These are phyloP conservation scores for Anguilla marmorata DNA, from an alignment of 2,797 vertebrate species.

Conservation along the genomic window DNA sequence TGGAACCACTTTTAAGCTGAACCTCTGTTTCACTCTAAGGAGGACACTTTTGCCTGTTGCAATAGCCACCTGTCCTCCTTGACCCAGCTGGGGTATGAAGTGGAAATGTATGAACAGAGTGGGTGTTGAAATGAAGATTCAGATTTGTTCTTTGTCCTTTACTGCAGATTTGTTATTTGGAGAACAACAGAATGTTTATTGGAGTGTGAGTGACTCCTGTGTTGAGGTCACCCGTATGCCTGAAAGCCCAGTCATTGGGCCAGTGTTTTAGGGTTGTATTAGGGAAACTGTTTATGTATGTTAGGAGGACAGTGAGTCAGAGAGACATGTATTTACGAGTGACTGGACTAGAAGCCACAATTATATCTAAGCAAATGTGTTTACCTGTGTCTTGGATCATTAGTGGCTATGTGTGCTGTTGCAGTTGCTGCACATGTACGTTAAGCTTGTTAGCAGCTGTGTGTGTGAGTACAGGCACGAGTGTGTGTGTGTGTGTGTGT, in stretches of 20 bases:
- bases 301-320: background rate
- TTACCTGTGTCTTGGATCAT: background rate
- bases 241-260: background rate
- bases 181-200: background rate
- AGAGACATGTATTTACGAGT: background rate
- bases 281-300: background rate
- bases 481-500: background rate
- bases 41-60: background rate
- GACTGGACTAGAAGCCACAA: background rate
- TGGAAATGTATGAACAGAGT: background rate
- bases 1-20: background rate
- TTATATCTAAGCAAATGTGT: background rate
- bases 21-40: background rate
- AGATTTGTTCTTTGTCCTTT: background rate
- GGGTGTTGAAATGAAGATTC: background rate
- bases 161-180: background rate
- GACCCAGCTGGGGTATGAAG: background rate
- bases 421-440: background rate
- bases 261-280: background rate
- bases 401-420: background rate
- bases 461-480: background rate
- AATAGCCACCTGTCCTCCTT: background rate
- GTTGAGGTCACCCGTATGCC: background rate
- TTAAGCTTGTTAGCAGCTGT: background rate
- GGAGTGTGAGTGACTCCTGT: background rate